Conservation (phyloP, 1,140 invertebrate species). For the Kradibia gibbosae region DNA sequence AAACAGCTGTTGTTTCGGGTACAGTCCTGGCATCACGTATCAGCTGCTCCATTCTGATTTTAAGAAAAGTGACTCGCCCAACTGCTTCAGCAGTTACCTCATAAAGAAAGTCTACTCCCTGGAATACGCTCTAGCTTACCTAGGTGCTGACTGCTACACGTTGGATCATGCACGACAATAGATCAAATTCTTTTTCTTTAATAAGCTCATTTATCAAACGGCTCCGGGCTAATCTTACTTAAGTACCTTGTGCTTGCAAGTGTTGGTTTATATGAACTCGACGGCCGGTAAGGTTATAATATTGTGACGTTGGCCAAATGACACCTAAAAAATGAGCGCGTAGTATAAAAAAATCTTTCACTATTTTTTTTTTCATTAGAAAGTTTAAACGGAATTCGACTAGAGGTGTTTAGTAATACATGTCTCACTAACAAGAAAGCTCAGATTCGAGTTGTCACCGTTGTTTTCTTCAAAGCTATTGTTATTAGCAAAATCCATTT, state of each 20-base stretch:
- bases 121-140: slow-evolving; percentile 12
- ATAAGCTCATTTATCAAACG: slow-evolving; percentile 55
- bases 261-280: not conserved
- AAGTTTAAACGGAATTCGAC: slow-evolving; percentile 50
- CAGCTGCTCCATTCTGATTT: slow-evolving; percentile 28
- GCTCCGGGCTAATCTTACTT: not conserved
- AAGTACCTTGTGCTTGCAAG: not conserved
- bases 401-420: slow-evolving; percentile 65
- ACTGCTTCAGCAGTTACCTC: not conserved
- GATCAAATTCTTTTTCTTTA: slow-evolving; percentile 67
- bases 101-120: not conserved
- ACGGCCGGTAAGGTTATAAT: slow-evolving; percentile 51
- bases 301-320: slow-evolving; percentile 62
- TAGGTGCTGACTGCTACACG: slow-evolving; percentile 46
- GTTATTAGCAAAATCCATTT: not conserved
- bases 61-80: slow-evolving; percentile 15
- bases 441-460: slow-evolving; percentile 64
- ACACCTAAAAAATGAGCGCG: slow-evolving; percentile 65
- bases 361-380: not conserved
- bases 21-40: slow-evolving; percentile 41
- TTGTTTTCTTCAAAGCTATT: not conserved
- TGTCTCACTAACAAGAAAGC: slow-evolving; percentile 64
- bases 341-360: slow-evolving; percentile 23
- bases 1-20: slow-evolving; percentile 45
- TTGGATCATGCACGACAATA: slow-evolving; percentile 51